These are phyloP conservation scores for Anagyrus pseudococci DNA, from an alignment of 2,888 invertebrate genomes.

Conservation along the genomic window DNA sequence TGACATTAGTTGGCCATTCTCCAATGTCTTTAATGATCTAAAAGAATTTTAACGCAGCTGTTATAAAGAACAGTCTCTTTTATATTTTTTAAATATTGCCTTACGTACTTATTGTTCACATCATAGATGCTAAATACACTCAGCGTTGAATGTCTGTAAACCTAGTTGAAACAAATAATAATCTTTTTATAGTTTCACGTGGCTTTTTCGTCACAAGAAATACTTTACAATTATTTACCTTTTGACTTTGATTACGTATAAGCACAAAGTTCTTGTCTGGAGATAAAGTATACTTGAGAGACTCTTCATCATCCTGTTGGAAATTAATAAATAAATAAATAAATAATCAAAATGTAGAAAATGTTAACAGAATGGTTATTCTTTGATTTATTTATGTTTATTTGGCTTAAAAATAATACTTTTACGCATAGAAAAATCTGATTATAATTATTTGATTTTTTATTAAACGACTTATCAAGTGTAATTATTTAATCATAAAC, in stretches of 20 bases:
- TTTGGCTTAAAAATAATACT: too few species aligned
- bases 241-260: constrained; percentile 19
- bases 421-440: too few species aligned
- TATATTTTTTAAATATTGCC: background rate
- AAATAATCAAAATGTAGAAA: too few species aligned
- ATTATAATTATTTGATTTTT: too few species aligned
- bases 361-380: too few species aligned
- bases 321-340: background rate
- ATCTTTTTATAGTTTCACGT: too few species aligned
- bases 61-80: background rate
- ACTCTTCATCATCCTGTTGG: background rate
- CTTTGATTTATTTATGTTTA: too few species aligned
- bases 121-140: constrained; percentile 68
- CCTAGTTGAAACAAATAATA: constrained; percentile 65
- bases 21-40: background rate
- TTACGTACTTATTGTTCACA: constrained; percentile 40
- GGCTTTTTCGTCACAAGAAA: too few species aligned
- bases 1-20: constrained; percentile 63
- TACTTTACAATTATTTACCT: constrained; percentile 18
- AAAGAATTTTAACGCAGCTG: background rate
- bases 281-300: constrained; percentile 22
- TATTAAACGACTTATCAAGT: too few species aligned
- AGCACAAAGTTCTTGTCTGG: constrained; percentile 30
- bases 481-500: background rate
- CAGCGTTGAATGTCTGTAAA: constrained; percentile 72